Evolutionary conservation across 2,113 vertebrate genomes (phyloP).

Genomic region (Oreochromis niloticus): DNA sequence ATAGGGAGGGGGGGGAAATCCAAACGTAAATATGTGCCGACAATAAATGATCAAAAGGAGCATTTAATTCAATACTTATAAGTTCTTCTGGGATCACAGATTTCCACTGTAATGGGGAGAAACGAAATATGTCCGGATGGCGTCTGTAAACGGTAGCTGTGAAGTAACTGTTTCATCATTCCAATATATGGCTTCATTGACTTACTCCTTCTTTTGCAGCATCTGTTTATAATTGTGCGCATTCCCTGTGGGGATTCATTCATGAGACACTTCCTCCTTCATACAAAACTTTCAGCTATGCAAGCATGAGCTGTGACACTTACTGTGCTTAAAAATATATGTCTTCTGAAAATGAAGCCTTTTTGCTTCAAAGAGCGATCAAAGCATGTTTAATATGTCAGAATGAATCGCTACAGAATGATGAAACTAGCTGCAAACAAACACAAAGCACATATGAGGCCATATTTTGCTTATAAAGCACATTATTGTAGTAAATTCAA

Average conservation of each 20-base stretch:
- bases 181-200: constrained; percentile 27
- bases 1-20: background rate
- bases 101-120: background rate
- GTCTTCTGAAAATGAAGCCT: background rate
- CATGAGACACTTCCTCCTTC: background rate
- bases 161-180: constrained; percentile 42
- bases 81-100: background rate
- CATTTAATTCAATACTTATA: background rate
- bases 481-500: constrained; percentile 28
- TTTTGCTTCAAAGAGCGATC: constrained; percentile 29
- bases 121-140: background rate
- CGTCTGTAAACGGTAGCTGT: background rate
- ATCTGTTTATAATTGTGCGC: constrained; percentile 24
- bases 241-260: constrained; percentile 12
- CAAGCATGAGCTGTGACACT: constrained; percentile 11
- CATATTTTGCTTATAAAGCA: constrained; percentile 38
- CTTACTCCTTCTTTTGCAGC: constrained; percentile 14
- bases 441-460: constrained; percentile 21
- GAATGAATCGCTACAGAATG: constrained; percentile 30
- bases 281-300: constrained; percentile 21
- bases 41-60: background rate
- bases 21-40: background rate
- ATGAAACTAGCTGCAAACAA: constrained; percentile 63
- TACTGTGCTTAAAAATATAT: background rate
- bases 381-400: constrained; percentile 50